Evolutionary conservation across 2,113 vertebrate genomes (phyloP).

Genomic region (Urocitellus parryii): DNA sequence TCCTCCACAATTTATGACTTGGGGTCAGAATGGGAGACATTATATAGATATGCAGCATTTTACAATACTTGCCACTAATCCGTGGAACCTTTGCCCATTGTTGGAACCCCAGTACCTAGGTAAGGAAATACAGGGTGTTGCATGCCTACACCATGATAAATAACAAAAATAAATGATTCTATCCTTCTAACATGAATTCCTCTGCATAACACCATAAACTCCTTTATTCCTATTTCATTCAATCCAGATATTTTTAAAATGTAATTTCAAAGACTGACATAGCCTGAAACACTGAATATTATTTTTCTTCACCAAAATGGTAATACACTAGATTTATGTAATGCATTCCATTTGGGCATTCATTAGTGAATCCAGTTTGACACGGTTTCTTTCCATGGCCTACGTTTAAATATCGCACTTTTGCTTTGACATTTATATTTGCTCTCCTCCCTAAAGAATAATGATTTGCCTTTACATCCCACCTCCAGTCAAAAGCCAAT

Average conservation of each 20-base stretch:
- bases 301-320: constrained; percentile 48
- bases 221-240: not conserved
- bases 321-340: not conserved
- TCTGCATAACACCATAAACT: not conserved
- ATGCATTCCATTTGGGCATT: constrained; percentile 32
- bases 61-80: not conserved
- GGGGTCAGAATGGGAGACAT: rapidly evolving
- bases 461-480: not conserved
- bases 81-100: not conserved
- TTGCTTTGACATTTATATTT: constrained; percentile 51
- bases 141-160: not conserved
- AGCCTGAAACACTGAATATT: constrained; percentile 15
- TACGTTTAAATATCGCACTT: constrained; percentile 44
- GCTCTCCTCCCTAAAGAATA: constrained; percentile 5
- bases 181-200: not conserved
- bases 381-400: not conserved
- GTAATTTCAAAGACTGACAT: not conserved
- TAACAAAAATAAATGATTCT: not conserved
- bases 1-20: not conserved
- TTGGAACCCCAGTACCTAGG: not conserved
- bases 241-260: not conserved
- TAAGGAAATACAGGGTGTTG: not conserved
- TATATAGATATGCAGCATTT: not conserved
- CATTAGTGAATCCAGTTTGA: constrained; percentile 55
- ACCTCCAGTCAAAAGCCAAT: constrained; percentile 6